Conservation (phyloP, 2,888 invertebrate species). For the Patella depressa region DNA sequence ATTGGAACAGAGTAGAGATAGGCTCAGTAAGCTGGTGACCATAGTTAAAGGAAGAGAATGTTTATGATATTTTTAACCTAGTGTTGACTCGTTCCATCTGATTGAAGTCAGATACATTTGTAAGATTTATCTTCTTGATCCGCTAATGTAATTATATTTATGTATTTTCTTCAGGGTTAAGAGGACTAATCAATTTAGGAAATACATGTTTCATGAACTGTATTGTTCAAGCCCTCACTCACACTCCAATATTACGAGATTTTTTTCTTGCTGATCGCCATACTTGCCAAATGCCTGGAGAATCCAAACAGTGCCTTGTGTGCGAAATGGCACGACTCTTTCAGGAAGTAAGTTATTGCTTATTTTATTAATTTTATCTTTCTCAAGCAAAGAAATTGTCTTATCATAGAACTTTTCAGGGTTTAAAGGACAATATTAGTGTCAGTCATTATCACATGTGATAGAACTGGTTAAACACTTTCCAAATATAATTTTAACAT, state of each 20-base stretch:
- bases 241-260: constrained; percentile 93
- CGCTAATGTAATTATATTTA: no score
- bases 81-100: no score
- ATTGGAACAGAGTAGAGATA: no score
- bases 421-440: no score
- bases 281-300: constrained; percentile 80
- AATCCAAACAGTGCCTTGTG: constrained; percentile 85
- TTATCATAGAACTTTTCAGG: not conserved
- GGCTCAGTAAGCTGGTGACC: no score
- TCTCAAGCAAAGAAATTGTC: not conserved
- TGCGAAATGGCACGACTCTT: constrained; percentile 96
- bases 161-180: constrained; percentile 76
- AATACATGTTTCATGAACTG: constrained; percentile 99
- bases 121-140: no score
- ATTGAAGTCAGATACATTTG: no score
- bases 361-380: not conserved
- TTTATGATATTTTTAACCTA: no score
- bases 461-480: no score
- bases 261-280: constrained; percentile 96
- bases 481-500: no score
- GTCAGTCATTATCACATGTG: no score
- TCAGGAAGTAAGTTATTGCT: constrained; percentile 79
- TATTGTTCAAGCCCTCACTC: constrained; percentile 94
- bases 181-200: constrained; percentile 95
- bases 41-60: no score